Evolutionary conservation across 1,140 invertebrate genomes (phyloP), one percentile per base, ranked within the genome.

Genomic region (Aricia agestis): DNA sequence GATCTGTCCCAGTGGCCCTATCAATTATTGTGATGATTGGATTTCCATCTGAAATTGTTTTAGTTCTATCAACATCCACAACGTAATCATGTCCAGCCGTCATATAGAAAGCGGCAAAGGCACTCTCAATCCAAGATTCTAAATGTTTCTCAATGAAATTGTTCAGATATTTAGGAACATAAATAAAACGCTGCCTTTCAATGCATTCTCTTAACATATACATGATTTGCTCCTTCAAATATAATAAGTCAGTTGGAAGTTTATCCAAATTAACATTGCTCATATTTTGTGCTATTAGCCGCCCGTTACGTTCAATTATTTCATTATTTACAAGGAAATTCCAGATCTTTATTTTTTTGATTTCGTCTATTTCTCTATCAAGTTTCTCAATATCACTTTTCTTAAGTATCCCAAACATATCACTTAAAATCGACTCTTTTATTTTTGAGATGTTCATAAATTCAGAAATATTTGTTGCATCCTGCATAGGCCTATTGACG

Each of bases 1-100:
- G 69, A 42, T 70, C 69, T 42, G 69, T 70, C 15, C 69, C 69
- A 6, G 69, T 70, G 36, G 63, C 69, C 45, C 61, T 70, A 31
- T 70, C 69, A 52, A 70, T 65, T 63, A 70, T 70, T 31, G 63
- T 70, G 19, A 70, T 70, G 41, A 63, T 70, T 31, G 69, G 69
- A 32, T 70, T 70, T 32, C 69, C 31, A 45, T 70, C 69, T 32
- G 69, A 70, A 66, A 13, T 25, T 13, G n/a, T 45, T 66, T 59
- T 59, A 57, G 63, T 70, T 17, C 63, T 70, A 70, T 70, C 69
- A 6, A 70, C 61, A 66, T 70, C 69, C 25, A 70, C 69, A 17
- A 70, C 69, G 36, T 70, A 70, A 45, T 70, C 69, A 31, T 70
- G 61, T 25, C 69, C 69, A 10, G 61, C n/a, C 57, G 42, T 70